These are phyloP conservation scores for Nannoperca australis DNA, from an alignment of 2,797 vertebrate genomes.

Conservation along the genomic window DNA sequence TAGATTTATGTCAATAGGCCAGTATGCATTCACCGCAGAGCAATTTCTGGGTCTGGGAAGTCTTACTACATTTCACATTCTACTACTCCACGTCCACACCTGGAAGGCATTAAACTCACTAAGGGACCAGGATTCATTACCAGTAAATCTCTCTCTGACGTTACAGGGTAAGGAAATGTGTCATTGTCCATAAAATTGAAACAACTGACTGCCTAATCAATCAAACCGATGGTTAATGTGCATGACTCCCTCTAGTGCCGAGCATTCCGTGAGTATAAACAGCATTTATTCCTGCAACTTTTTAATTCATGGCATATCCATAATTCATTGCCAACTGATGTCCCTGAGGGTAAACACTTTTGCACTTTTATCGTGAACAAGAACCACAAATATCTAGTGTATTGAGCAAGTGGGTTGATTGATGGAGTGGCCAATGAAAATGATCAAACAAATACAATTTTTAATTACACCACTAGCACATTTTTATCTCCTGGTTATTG, in stretches of 20 bases:
- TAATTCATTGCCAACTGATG: constrained; percentile 67
- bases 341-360: constrained; percentile 61
- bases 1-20: constrained; percentile 71
- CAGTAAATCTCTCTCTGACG: constrained; percentile 79
- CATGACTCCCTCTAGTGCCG: constrained; percentile 50
- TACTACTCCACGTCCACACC: constrained; percentile 64
- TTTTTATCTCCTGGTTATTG: constrained; percentile 53
- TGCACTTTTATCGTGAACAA: constrained; percentile 66
- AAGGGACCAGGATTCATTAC: constrained; percentile 76
- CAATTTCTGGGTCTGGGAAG: constrained; percentile 68
- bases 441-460: constrained; percentile 71
- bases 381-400: constrained; percentile 58
- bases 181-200: constrained; percentile 79
- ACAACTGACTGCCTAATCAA: constrained; percentile 73
- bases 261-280: constrained; percentile 53
- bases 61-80: constrained; percentile 80
- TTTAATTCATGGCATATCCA: constrained; percentile 71
- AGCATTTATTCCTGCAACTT: constrained; percentile 67
- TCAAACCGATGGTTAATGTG: constrained; percentile 72
- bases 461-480: constrained; percentile 66
- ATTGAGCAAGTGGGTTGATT: constrained; percentile 68
- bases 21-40: constrained; percentile 64
- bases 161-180: constrained; percentile 76
- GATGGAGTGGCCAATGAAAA: constrained; percentile 72
- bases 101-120: constrained; percentile 72